Evolutionary conservation across 2,113 vertebrate genomes (phyloP).

Genomic region (Chrysochloris asiatica): DNA sequence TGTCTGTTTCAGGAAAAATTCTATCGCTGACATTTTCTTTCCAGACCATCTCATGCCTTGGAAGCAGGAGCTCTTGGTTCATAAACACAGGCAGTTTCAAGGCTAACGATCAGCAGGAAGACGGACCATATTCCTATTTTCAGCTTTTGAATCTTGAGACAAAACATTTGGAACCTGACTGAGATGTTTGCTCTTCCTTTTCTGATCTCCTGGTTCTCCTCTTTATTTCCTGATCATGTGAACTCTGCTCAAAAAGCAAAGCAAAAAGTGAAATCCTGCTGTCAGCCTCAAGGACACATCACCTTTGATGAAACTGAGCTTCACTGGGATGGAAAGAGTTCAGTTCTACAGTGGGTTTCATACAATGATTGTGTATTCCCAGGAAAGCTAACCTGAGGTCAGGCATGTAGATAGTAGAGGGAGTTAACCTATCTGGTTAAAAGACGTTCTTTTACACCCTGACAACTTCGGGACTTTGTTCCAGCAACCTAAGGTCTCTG

Average conservation of each 20-base stretch:
- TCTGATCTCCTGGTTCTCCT: background rate
- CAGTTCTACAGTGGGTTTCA: background rate
- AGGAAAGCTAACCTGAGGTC: slow-evolving; percentile 52
- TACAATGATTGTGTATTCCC: background rate
- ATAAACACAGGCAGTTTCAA: background rate
- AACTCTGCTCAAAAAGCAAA: background rate
- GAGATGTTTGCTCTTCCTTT: background rate
- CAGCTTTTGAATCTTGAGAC: background rate
- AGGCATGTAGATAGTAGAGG: background rate
- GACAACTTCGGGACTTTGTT: background rate
- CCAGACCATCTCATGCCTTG: background rate
- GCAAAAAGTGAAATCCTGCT: background rate
- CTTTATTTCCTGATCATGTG: background rate
- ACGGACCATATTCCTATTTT: background rate
- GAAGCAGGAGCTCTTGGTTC: background rate
- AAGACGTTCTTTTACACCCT: background rate
- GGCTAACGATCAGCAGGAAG: background rate
- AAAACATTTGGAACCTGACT: background rate
- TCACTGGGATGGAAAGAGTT: slow-evolving; percentile 2
- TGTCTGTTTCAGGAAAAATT: background rate
- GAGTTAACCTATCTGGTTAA: slow-evolving; percentile 17
- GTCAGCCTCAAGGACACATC: background rate
- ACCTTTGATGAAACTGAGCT: slow-evolving; percentile 11
- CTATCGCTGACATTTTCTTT: background rate
- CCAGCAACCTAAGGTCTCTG: background rate